Evolutionary conservation across 1,140 invertebrate species (phyloP).

Genomic region (Aphidius gifuensis): DNA sequence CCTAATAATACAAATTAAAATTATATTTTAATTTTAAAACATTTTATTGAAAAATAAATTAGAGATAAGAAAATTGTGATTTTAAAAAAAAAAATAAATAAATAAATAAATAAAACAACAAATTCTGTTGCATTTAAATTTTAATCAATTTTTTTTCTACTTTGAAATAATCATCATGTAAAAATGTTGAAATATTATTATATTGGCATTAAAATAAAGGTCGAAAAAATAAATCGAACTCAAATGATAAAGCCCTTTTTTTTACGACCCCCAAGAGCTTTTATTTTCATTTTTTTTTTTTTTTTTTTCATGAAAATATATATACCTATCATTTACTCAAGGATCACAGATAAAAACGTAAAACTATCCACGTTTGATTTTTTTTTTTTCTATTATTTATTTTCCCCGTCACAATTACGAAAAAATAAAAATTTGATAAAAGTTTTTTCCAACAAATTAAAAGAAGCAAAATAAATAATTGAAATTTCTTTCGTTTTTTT

Average conservation of each 20-base stretch:
- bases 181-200: background rate
- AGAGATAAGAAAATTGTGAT: no score
- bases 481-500: no score
- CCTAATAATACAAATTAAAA: no score
- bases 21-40: no score
- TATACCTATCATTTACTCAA: background rate
- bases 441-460: no score
- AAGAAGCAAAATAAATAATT: no score
- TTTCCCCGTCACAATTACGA: no score
- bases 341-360: background rate
- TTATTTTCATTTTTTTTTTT: background rate
- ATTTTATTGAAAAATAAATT: no score
- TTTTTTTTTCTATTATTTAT: background rate
- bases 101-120: background rate
- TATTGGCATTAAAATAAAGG: background rate
- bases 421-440: no score
- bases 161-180: background rate
- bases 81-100: no score
- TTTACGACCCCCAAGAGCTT: background rate
- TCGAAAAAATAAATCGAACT: slow-evolving; percentile 1
- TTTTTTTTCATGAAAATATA: background rate
- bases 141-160: background rate
- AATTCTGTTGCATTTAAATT: background rate
- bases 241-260: slow-evolving; percentile 1
- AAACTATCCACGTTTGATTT: background rate